A percentile compares a stretch with the other conserved stretches of the same genome.
phyloP scores from a whole-genome alignment of 2,888 invertebrate species.

The Heliconius ethilla region DNA sequence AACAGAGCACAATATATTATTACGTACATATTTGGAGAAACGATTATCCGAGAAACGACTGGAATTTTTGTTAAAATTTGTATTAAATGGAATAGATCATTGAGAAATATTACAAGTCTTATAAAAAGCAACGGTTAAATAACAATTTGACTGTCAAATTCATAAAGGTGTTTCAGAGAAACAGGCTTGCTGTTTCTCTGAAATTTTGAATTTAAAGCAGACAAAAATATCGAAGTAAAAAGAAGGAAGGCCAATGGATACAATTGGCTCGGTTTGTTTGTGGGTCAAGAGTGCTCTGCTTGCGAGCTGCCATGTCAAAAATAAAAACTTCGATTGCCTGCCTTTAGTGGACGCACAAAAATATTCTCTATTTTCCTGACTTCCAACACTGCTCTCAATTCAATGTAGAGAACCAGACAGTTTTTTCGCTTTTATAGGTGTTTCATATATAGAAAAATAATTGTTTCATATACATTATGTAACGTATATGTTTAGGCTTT shows the following conservation, averaged over 20 bases:
- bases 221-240: constrained; percentile 27
- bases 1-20: constrained; percentile 21
- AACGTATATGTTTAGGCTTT: neutral
- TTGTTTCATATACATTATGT: neutral
- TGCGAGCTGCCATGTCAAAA: constrained; percentile 37
- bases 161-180: constrained; percentile 9
- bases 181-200: neutral
- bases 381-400: constrained; percentile 14
- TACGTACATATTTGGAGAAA: no score
- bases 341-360: constrained; percentile 33
- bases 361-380: constrained; percentile 23
- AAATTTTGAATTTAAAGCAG: constrained; percentile 27
- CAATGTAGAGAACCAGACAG: constrained; percentile 4
- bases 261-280: constrained; percentile 37
- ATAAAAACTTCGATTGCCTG: constrained; percentile 37
- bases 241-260: constrained; percentile 32
- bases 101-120: neutral
- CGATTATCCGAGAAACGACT: no score
- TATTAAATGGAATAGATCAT: neutral
- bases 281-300: constrained; percentile 34
- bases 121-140: neutral
- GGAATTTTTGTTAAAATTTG: neutral
- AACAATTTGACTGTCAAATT: neutral
- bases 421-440: neutral
- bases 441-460: neutral